Evolutionary conservation across 2,888 invertebrate species (phyloP).

Genomic region (Polia nebulosa): DNA sequence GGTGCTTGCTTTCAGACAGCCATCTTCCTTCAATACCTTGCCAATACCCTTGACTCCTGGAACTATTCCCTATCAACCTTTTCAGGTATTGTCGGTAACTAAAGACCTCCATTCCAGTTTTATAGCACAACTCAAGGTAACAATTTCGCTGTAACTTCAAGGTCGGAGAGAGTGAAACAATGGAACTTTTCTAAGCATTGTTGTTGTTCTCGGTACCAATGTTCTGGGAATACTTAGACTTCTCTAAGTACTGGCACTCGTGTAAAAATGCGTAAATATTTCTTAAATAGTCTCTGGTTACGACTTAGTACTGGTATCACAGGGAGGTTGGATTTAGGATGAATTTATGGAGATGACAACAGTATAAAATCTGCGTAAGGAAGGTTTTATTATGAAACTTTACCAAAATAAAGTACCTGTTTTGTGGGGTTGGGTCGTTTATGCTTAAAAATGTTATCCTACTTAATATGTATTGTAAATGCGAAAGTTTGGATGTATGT

Average conservation of each 20-base stretch:
- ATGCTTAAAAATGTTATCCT: not conserved
- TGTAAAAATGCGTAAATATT: conserved; percentile 49
- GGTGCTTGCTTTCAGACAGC: no score
- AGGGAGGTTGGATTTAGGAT: not conserved
- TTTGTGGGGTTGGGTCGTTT: not conserved
- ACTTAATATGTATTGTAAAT: no score
- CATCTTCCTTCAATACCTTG: not conserved
- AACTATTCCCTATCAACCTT: not conserved
- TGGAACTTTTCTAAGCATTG: conserved; percentile 56
- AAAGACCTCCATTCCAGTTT: conserved; percentile 6
- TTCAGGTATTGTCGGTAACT: not conserved
- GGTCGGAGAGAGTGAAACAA: conserved; percentile 38
- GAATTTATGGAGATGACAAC: not conserved
- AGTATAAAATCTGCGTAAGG: not conserved
- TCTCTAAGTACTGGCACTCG: conserved; percentile 29
- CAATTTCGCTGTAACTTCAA: conserved; percentile 27
- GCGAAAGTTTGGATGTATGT: no score
- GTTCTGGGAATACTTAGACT: conserved; percentile 45
- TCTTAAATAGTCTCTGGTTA: conserved; percentile 21
- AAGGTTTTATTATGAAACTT: not conserved
- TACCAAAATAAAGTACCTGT: not conserved
- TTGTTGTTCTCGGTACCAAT: conserved; percentile 52
- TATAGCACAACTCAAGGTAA: not conserved
- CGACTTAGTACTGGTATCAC: not conserved
- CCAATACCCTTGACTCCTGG: not conserved